phyloP scores from a whole-genome alignment of 2,888 invertebrate species.

The Ormyrus pomaceus region DNA sequence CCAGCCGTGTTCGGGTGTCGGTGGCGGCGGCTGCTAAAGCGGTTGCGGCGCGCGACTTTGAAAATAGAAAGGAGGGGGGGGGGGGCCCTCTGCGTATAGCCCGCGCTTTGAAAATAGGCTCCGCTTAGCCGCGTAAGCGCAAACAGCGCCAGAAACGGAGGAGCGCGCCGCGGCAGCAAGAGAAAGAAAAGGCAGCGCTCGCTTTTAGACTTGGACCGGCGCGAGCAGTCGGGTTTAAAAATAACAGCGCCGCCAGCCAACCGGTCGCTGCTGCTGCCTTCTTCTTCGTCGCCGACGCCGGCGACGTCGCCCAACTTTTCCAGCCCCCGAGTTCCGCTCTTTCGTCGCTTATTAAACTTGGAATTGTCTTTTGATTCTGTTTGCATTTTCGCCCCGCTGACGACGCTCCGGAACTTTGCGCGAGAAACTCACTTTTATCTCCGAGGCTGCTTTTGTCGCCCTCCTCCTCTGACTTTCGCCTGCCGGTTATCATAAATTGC shows the following conservation, averaged over 20 bases:
- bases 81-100: not conserved
- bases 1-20: constrained; percentile 12
- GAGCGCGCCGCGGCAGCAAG: constrained; percentile 45
- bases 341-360: constrained; percentile 47
- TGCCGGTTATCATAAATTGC: no score
- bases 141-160: no score
- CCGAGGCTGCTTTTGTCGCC: constrained; percentile 11
- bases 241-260: constrained; percentile 72
- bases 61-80: constrained; percentile 63
- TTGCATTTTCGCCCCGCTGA: constrained; percentile 48
- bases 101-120: constrained; percentile 69
- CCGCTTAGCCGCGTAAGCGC: constrained; percentile 23
- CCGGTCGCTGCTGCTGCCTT: constrained; percentile 62
- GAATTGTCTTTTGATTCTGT: constrained; percentile 54
- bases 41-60: constrained; percentile 61
- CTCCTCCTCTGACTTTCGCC: not conserved
- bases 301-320: constrained; percentile 11
- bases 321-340: constrained; percentile 1
- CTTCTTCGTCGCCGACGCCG: constrained; percentile 12
- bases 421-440: constrained; percentile 24
- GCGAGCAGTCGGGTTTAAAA: constrained; percentile 70
- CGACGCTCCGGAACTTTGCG: not conserved
- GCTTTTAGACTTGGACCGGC: constrained; percentile 45
- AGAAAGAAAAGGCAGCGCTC: constrained; percentile 51
- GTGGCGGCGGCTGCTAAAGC: constrained; percentile 21